phyloP scores from a whole-genome alignment of 53 echinoderm and acorn worm species.

The Holothuria leucospilota region DNA sequence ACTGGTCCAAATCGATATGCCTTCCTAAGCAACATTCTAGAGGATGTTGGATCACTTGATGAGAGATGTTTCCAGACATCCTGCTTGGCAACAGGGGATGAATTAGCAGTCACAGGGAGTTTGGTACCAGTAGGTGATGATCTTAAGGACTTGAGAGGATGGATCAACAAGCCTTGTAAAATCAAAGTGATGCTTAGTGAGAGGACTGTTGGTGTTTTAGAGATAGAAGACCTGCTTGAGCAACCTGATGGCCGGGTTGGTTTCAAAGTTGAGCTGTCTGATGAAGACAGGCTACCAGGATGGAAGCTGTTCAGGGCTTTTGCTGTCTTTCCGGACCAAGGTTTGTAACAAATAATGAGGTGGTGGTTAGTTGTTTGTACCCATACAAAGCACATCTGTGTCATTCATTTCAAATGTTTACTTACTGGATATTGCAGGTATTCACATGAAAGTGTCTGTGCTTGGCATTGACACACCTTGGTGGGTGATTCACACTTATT shows the following conservation, averaged over 20 bases:
- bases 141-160: constrained; percentile 53
- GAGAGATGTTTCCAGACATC: constrained; percentile 52
- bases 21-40: constrained; percentile 75
- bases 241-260: constrained; percentile 82
- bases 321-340: constrained; percentile 60
- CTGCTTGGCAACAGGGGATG: constrained; percentile 75
- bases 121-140: constrained; percentile 51
- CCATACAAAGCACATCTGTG: too few species aligned
- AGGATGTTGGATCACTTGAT: constrained; percentile 39
- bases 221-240: constrained; percentile 62
- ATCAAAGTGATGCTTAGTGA: constrained; percentile 69
- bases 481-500: too few species aligned
- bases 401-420: too few species aligned
- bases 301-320: constrained; percentile 71
- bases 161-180: constrained; percentile 55
- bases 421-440: too few species aligned
- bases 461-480: too few species aligned
- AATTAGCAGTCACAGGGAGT: constrained; percentile 49
- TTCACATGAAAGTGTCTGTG: too few species aligned
- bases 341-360: not conserved
- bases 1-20: constrained; percentile 74
- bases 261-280: constrained; percentile 77
- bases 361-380: too few species aligned
- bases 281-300: constrained; percentile 75
- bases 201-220: constrained; percentile 49